Evolutionary conservation across 2,888 invertebrate genomes (phyloP).

Genomic region (Doris montereyensis): DNA sequence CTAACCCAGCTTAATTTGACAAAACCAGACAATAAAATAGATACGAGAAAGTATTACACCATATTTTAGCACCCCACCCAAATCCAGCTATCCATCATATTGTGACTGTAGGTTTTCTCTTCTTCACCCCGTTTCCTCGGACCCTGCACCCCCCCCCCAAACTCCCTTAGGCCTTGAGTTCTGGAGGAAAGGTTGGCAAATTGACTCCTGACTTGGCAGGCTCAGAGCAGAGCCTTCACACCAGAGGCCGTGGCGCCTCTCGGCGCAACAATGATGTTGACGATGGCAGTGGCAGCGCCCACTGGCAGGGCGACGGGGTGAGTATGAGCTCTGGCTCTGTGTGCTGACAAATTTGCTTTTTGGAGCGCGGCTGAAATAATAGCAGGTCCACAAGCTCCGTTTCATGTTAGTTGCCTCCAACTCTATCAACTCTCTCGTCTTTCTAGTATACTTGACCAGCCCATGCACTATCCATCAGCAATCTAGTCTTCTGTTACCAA

Average conservation of each 20-base stretch:
- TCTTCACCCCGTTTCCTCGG: not conserved
- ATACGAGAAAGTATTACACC: too few species aligned
- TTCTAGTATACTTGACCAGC: too few species aligned
- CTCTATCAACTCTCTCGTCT: too few species aligned
- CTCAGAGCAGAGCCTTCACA: conserved; percentile 9
- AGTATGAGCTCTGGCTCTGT: conserved; percentile 55
- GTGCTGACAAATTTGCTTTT: conserved; percentile 32
- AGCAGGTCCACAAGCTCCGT: too few species aligned
- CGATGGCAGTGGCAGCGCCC: conserved; percentile 79
- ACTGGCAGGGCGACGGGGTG: conserved; percentile 68
- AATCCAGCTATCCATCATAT: too few species aligned
- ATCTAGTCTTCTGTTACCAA: too few species aligned
- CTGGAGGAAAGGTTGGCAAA: conserved; percentile 35
- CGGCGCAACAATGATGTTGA: conserved; percentile 74
- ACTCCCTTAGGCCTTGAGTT: conserved; percentile 31
- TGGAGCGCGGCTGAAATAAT: not conserved
- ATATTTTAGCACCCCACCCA: too few species aligned
- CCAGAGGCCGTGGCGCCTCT: conserved; percentile 16
- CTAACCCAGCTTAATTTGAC: too few species aligned
- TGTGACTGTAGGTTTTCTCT: not conserved
- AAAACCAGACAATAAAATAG: too few species aligned
- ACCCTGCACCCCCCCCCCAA: not conserved
- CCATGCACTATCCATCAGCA: too few species aligned
- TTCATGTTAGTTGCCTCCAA: too few species aligned
- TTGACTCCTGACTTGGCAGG: conserved; percentile 26